Evolutionary conservation across 1,140 invertebrate species (phyloP), one percentile per base, ranked within the genome.

Genomic region (Holcopasites calliopsidis): DNA sequence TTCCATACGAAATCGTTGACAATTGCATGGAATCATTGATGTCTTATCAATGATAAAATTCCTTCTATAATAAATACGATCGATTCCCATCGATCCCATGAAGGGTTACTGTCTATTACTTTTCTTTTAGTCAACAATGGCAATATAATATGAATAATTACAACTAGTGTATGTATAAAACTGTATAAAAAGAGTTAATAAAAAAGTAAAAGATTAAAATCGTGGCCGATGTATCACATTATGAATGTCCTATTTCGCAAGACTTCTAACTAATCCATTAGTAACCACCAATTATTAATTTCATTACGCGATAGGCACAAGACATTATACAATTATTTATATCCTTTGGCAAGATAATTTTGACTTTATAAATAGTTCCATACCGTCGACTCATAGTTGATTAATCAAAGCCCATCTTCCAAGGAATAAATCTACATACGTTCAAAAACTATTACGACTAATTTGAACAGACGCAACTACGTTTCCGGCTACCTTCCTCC

Each of bases 121-220:
- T n/a, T n/a, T n/a, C n/a, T n/a, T n/a, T n/a, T n/a, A n/a, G n/a
- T n/a, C n/a, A n/a, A n/a, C n/a, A n/a, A n/a, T n/a, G n/a, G n/a
- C n/a, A n/a, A 10, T 18, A 62, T 58, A 1, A 42, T 33, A 47
- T 21, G 13, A 44, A 26, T n/a, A 55, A 11, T 26, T 21, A n/a
- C 16, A 58, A 18, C 2, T 3, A 21, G 42, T 55, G 35, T n/a
- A 28, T 23, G 11, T 42, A 16, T 44, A 65, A 50, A 60, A 28
- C 11, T n/a, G 33, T 72, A 50, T 52, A 52, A 60, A 64, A 57
- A 50, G 49, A 35, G 0, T 21, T 13, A 18, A 60, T 72, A 78
- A 73, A 79, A 72, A 65, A 35, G 64, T 75, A 69, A 11, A 77
- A 47, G 28, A 60, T 10, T 79, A 64, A 55, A 31, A 18, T 13